Percentiles rank a stretch among this genome's conserved stretches.
These are phyloP conservation scores for Loris lydekkerianus DNA, from an alignment of 2,797 vertebrate species.

Conservation along the genomic window DNA sequence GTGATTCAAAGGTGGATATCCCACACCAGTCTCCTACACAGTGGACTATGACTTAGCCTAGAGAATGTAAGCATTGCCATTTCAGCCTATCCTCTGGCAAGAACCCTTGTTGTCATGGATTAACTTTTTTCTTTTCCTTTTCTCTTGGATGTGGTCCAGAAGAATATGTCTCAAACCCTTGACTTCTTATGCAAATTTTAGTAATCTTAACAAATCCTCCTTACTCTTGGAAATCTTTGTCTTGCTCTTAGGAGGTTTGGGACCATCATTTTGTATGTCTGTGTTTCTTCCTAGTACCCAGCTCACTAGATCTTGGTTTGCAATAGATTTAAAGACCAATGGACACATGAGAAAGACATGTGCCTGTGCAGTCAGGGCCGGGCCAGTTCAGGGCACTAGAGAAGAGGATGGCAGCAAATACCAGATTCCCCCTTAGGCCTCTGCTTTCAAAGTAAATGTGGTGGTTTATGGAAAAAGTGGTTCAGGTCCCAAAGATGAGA, in stretches of 20 bases:
- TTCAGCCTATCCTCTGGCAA: neutral
- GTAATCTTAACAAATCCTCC: neutral
- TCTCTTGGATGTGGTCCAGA: neutral
- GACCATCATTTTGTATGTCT: neutral
- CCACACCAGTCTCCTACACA: neutral
- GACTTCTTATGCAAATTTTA: neutral
- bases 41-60: neutral
- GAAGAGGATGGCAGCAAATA: neutral
- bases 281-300: neutral
- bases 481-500: neutral
- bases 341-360: neutral
- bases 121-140: neutral
- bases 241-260: neutral
- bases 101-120: neutral
- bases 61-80: neutral
- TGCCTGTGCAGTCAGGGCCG: fast-evolving
- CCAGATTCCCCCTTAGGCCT: neutral
- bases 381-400: neutral
- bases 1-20: fast-evolving
- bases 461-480: neutral
- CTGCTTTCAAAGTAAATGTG: neutral
- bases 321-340: neutral
- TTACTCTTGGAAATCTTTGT: neutral
- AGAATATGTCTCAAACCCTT: neutral
- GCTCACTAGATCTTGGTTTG: neutral